Base-by-base conservation (phyloP, 2,888 invertebrate species). In the Nephrotoma guestfalica region DNA sequence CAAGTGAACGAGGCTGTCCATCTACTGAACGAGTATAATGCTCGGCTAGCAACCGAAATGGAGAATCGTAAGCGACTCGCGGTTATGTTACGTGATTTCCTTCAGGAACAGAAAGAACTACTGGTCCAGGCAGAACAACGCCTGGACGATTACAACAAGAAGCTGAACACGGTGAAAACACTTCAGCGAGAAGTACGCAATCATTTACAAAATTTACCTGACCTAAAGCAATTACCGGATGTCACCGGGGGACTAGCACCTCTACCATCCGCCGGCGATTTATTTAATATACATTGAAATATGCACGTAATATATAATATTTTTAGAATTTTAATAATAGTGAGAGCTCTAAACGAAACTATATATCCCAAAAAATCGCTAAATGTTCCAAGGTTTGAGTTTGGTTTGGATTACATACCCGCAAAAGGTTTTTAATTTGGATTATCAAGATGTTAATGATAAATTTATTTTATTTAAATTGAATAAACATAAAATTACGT, bases 201-300 rank as follows among this genome's bases (percentile, higher is more conserved):
- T 13, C 98, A 99, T 92, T 95, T 99, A 89, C 96, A 97, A 88
- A 98, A 97, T 91, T 93, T 99, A 88, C 99, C 98, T 0, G 98
- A 99, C 91, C 93, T 99, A 88, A 97, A 97, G 0, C 95, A 97
- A 88, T 92, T 98, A 86, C 98, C 98, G 0, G 97, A 97, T 90
- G 97, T 98, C 0, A 97, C 97, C 0, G 97, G 97, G 30, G 97
- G 97, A 7, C 92, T 98, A 57, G 97, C 97, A 45, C 98, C 99
- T 0, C 92, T 99, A 88, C 98, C 98, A 51, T 98, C 98, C 4
- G 98, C 98, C 51, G 98, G 98, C 1, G 98, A 99, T 92, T 94
- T 99, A 71, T 99, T 99, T 92, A 97, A 94, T 92, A 91, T 96
- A 88, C 93, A 93, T 87, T 91, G 89, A 90, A 87, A 86, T 42